Evolutionary conservation across 2,113 vertebrate species (phyloP).

Genomic region (Geothlypis trichas): DNA sequence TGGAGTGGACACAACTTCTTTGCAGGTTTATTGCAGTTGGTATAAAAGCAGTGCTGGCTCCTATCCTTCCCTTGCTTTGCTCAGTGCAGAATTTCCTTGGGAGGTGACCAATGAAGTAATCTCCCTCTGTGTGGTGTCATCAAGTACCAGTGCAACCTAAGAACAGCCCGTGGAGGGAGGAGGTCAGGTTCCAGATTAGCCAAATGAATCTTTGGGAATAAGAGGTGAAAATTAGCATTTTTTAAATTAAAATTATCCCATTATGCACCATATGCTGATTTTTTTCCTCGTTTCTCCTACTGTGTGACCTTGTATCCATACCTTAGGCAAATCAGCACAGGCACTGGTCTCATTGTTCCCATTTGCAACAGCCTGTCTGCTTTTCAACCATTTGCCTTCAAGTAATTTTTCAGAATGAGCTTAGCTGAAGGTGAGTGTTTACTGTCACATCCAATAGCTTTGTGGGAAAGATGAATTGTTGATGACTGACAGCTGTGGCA

Average conservation of each 20-base stretch:
- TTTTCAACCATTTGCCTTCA: constrained; percentile 2
- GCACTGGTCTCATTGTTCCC: background rate
- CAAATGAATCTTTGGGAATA: background rate
- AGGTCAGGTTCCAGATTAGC: background rate
- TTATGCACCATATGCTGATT: background rate
- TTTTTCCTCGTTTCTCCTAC: background rate
- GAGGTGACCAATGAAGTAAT: background rate
- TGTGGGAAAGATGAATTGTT: background rate
- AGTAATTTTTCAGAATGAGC: background rate
- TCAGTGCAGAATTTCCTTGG: background rate
- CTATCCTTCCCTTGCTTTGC: background rate
- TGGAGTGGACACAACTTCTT: background rate
- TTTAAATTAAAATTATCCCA: background rate
- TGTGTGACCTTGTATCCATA: background rate
- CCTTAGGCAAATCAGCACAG: background rate
- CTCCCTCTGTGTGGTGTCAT: background rate
- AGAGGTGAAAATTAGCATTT: background rate
- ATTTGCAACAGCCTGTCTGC: background rate
- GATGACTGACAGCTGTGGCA: background rate
- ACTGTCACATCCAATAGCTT: background rate
- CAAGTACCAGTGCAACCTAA: background rate
- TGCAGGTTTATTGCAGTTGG: background rate
- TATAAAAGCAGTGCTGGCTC: background rate
- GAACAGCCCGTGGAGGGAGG: background rate
- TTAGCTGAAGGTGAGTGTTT: background rate